phyloP scores from a whole-genome alignment of 2,797 vertebrate genomes.

The Oreortyx pictus region DNA sequence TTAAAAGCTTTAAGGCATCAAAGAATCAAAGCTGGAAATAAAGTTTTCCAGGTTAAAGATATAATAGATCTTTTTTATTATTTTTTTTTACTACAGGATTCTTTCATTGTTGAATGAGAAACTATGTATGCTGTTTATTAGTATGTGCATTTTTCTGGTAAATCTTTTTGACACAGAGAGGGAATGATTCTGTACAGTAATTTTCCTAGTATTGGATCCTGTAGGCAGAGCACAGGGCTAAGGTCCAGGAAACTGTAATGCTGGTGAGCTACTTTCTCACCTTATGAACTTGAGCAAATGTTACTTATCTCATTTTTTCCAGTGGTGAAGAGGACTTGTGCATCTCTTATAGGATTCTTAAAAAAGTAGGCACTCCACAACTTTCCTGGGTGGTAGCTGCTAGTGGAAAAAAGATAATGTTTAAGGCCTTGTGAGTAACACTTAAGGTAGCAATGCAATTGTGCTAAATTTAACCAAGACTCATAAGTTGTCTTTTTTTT shows the following conservation, averaged over 20 bases:
- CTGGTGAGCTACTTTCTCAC: neutral
- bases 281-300: neutral
- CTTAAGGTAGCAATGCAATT: neutral
- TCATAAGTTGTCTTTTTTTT: neutral
- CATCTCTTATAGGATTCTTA: neutral
- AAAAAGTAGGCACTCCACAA: neutral
- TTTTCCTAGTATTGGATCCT: neutral
- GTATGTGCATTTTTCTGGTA: neutral
- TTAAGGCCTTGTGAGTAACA: neutral
- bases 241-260: neutral
- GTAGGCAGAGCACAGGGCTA: neutral
- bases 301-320: neutral
- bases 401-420: neutral
- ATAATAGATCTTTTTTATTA: conserved; percentile 11
- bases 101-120: neutral
- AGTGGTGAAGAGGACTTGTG: neutral
- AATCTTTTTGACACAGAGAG: neutral
- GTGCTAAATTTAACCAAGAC: neutral
- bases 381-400: neutral
- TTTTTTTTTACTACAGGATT: conserved; percentile 3
- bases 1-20: conserved; percentile 48
- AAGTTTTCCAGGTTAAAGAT: conserved; percentile 6
- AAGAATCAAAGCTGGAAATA: conserved; percentile 43
- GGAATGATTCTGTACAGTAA: conserved; percentile 20
- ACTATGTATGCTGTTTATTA: neutral